Evolutionary conservation across 2,113 vertebrate species (phyloP).

Genomic region (Ophiodon elongatus): DNA sequence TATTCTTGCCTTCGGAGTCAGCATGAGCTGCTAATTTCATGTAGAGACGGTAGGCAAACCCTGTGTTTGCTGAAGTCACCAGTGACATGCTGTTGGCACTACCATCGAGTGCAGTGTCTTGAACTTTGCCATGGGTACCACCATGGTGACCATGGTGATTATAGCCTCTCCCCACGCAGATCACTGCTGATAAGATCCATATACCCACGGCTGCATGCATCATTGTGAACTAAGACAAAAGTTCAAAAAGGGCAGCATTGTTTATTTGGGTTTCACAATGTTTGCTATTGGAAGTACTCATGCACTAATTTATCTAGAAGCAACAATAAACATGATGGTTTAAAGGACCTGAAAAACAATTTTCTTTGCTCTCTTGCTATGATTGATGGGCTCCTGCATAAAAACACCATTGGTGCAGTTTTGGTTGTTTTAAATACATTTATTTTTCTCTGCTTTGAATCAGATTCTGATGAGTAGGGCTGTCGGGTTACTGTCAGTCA

Average conservation of each 20-base stretch:
- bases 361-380: too few relatives aligned
- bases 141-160: conserved; percentile 15
- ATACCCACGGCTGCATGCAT: conserved; percentile 53
- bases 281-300: conserved; percentile 18
- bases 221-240: conserved; percentile 55
- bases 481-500: background rate
- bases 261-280: conserved; percentile 43
- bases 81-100: conserved; percentile 20
- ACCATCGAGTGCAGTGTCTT: conserved; percentile 22
- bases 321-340: background rate
- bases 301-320: background rate
- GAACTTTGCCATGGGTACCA: background rate
- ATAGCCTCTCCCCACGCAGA: conserved; percentile 53
- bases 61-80: conserved; percentile 75
- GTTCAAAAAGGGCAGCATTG: conserved; percentile 39
- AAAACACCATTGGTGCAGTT: background rate
- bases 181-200: conserved; percentile 66
- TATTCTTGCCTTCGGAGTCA: conserved; percentile 75
- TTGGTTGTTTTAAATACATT: background rate
- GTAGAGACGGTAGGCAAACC: conserved; percentile 84
- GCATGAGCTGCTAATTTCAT: conserved; percentile 69
- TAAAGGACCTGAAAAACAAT: background rate
- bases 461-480: background rate
- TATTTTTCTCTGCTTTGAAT: background rate
- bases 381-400: background rate